Conservation (phyloP, 2,113 vertebrate genomes). For the Eurypyga helias region DNA sequence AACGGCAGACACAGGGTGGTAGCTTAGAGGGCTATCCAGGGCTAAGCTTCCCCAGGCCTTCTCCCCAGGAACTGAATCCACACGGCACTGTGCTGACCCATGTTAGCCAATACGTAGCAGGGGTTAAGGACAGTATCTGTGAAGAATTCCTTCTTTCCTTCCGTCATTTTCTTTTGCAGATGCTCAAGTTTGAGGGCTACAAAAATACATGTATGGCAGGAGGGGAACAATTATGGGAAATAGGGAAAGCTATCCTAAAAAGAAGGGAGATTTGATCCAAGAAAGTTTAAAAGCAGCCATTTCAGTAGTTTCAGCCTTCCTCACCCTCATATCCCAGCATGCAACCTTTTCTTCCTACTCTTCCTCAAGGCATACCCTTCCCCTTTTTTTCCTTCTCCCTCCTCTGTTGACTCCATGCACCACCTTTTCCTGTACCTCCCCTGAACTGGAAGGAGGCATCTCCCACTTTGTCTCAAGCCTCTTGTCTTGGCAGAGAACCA, state of each 20-base stretch:
- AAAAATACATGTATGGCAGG: background rate
- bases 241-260: background rate
- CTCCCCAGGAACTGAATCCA: background rate
- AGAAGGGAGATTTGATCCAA: background rate
- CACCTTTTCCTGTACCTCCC: background rate
- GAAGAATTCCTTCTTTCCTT: background rate
- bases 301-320: background rate
- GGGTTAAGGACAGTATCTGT: background rate
- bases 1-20: background rate
- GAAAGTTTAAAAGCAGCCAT: background rate
- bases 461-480: background rate
- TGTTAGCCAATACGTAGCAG: background rate
- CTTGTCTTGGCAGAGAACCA: background rate
- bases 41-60: background rate
- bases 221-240: background rate
- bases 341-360: background rate
- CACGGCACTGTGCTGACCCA: background rate
- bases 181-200: background rate
- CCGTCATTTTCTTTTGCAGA: background rate
- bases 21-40: background rate
- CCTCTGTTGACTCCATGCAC: background rate
- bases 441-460: background rate
- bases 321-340: background rate
- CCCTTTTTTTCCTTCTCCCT: background rate
- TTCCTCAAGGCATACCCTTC: background rate